Base-by-base conservation (phyloP, 2,888 invertebrate genomes). In the Ophraella communa region DNA sequence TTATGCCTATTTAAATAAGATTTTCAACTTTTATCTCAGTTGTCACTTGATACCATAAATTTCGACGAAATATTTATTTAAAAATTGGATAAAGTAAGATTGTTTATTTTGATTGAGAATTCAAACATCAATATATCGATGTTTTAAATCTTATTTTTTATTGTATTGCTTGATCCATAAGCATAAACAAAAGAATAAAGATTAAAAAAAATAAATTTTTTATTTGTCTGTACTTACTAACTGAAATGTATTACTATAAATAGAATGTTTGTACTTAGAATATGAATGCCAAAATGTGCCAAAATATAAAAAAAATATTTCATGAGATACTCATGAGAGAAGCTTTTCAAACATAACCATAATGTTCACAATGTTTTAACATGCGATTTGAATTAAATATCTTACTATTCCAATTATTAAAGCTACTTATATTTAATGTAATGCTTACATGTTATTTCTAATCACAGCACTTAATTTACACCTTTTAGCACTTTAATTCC, bases 201-300 rank as follows among this genome's bases (percentile, higher is more conserved):
- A 18, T 21, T 1, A 24, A 33, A 24, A 39, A 59, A 51, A 59
- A 51, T 39, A 59, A 59, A 47, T 51, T 51, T 58, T 58, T 17
- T 58, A 21, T 23, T 45, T 23, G 51, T n/a, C 10, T 21, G 21
- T 45, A 27, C 24, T 21, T 45, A 57, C 51, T 59, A 51, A 27
- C 51, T 59, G 23, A 23, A 51, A 51, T 51, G 35, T 39, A 33
- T 59, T 24, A 49, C 59, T 59, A 59, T 30, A 59, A 59, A 59
- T 59, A 59, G 59, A 56, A 30, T 30, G 23, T 45, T 56, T 45
- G 18, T 24, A 44, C 55, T 42, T 45, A 56, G 45, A 24, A 18
- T 45, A 11, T 30, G 8, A 11, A 44, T 30, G 27, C 21, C n/a
- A n/a, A 5, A 45, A 24, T 17, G 45, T 56, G 30, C 45, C 27